Evolutionary conservation across 2,888 invertebrate species (phyloP).

Genomic region (Drosophila putrida): DNA sequence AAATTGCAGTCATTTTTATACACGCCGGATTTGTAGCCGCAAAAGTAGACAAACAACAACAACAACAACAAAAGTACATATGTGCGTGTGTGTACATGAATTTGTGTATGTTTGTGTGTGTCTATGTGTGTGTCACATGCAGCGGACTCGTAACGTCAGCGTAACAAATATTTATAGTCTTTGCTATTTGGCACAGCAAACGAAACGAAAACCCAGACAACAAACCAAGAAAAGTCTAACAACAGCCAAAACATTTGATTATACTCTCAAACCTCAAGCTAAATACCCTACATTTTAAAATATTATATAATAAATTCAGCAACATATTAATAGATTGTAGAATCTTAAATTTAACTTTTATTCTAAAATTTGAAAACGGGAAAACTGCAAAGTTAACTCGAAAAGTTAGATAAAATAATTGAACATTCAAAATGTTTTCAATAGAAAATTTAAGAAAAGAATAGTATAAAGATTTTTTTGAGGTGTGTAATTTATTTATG

Average conservation of each 20-base stretch:
- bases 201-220: constrained; percentile 44
- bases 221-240: constrained; percentile 38
- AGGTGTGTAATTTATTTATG: no score
- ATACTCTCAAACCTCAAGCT: not conserved
- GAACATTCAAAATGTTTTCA: no score
- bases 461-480: no score
- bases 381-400: no score
- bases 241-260: constrained; percentile 15
- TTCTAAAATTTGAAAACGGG: no score
- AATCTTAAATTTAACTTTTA: no score
- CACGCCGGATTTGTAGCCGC: constrained; percentile 80
- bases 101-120: constrained; percentile 6
- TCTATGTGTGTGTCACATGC: constrained; percentile 52
- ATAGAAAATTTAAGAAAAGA: not conserved
- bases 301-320: not conserved
- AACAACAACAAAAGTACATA: constrained; percentile 34
- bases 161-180: constrained; percentile 81
- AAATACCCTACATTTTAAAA: constrained; percentile 15
- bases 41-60: constrained; percentile 63
- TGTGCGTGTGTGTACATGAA: constrained; percentile 23
- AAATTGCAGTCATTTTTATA: constrained; percentile 83
- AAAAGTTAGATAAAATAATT: no score
- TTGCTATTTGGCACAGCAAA: constrained; percentile 62
- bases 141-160: constrained; percentile 63
- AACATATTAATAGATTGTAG: no score